A percentile compares a stretch with the other conserved stretches of the same genome.
Evolutionary conservation across 1,140 invertebrate species (phyloP).

Genomic region (Hetaerina americana): DNA sequence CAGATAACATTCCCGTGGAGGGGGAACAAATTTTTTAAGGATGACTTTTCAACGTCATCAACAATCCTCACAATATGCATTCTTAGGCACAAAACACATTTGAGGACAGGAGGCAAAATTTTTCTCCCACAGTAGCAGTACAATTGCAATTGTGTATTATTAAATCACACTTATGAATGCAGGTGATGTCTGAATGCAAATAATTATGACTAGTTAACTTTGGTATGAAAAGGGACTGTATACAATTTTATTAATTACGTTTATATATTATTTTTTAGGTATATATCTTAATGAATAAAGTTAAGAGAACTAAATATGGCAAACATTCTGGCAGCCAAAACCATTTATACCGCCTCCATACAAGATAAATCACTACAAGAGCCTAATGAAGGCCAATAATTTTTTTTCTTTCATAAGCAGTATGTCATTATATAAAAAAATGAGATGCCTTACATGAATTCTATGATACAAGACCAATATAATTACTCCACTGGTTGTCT

Average conservation of each 20-base stretch:
- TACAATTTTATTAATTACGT: background rate
- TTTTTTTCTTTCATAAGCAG: background rate
- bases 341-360: background rate
- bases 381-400: background rate
- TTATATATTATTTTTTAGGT: background rate
- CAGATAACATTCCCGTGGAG: background rate
- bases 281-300: conserved; percentile 1
- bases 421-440: background rate
- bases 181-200: background rate
- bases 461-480: background rate
- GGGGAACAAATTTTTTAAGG: too few relatives aligned
- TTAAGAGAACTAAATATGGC: background rate
- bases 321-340: background rate
- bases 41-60: too few relatives aligned
- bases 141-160: background rate
- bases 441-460: background rate
- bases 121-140: background rate
- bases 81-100: background rate
- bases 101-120: background rate
- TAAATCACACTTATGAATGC: background rate
- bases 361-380: background rate
- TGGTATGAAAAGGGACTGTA: background rate
- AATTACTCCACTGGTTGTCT: background rate
- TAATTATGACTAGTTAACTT: background rate
- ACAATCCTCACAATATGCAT: too few relatives aligned